Base-by-base conservation (phyloP, 2,888 invertebrate species). In the Beris morrisii region DNA sequence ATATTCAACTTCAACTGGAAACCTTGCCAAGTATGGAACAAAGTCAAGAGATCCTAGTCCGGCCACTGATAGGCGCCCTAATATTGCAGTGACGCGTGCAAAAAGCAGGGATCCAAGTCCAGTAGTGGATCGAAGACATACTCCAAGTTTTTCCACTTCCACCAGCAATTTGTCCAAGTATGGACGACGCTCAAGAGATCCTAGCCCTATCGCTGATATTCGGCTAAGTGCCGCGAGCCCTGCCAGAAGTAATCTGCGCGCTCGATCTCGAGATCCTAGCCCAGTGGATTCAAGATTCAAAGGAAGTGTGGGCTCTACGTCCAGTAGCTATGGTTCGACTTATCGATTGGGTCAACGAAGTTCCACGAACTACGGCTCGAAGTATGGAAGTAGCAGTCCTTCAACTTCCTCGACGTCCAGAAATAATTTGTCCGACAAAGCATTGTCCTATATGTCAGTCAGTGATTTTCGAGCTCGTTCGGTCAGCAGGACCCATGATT, bases 81-180 rank as follows among this genome's bases (percentile, higher is more conserved):
- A 31, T 22, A 48, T 56, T 46, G 12, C 77, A 12, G 77, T 75
- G 63, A 70, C 69, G 9, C 74, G 77, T 2, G 38, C 38, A 5
- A 38, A 5, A 9, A 38, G 38, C 9, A 5, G 38, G 73, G 86
- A 86, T 72, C 83, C 84, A 4, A 86, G 86, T 75, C 86, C 86
- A 4, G 79, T 82, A 64, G 38, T 9, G 1, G 61, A 61, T n/a
- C 31, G 52, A 12, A 50, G 61, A 50, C 61, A 43, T 61, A 22
- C 50, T 6, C 22, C 32, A 32, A 9, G 32, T 11, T 61, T 13
- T 11, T 52, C 50, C 3, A 61, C 50, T 5, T 61, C 61, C 4
- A 52, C 52, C 2, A 50, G 38, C 3, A 52, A 52, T 15, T 22
- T 61, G 3, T 12, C 61, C 4, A 61, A 52, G 38, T 61, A 15